phyloP scores from a whole-genome alignment of 2,888 invertebrate genomes.

The Antheraea assamensis region DNA sequence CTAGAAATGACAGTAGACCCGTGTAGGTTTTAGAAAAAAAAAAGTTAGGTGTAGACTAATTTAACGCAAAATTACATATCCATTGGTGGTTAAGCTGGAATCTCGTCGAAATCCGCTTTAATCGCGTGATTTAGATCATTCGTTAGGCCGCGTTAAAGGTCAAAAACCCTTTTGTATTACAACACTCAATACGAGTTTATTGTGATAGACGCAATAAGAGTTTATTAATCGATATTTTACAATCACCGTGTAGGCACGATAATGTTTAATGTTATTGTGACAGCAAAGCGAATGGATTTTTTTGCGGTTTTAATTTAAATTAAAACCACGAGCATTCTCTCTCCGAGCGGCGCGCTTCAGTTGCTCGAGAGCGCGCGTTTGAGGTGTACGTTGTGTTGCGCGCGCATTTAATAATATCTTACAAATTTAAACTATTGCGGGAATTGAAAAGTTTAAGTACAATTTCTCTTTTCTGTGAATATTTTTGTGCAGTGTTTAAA shows the following conservation, averaged over 20 bases:
- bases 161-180: slow-evolving; percentile 11
- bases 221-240: slow-evolving; percentile 12
- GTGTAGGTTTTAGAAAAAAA: not conserved
- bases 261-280: slow-evolving; percentile 9
- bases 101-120: not conserved
- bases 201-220: slow-evolving; percentile 10
- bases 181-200: not conserved
- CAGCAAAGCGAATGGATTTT: slow-evolving; percentile 3
- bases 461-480: slow-evolving; percentile 11
- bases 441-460: not conserved
- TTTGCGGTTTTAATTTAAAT: slow-evolving; percentile 12
- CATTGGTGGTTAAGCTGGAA: not conserved
- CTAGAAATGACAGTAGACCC: not conserved
- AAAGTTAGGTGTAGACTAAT: not conserved
- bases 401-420: not conserved
- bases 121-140: slow-evolving; percentile 10
- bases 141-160: slow-evolving; percentile 7
- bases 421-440: not conserved
- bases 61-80: not conserved
- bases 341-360: slow-evolving; percentile 7
- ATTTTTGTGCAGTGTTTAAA: slow-evolving; percentile 14
- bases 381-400: not conserved
- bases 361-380: slow-evolving; percentile 10
- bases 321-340: slow-evolving; percentile 11
- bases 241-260: slow-evolving; percentile 6